Evolutionary conservation across 2,888 invertebrate species (phyloP), one percentile per base, ranked within the genome.

Genomic region (Mythimna pallens): DNA sequence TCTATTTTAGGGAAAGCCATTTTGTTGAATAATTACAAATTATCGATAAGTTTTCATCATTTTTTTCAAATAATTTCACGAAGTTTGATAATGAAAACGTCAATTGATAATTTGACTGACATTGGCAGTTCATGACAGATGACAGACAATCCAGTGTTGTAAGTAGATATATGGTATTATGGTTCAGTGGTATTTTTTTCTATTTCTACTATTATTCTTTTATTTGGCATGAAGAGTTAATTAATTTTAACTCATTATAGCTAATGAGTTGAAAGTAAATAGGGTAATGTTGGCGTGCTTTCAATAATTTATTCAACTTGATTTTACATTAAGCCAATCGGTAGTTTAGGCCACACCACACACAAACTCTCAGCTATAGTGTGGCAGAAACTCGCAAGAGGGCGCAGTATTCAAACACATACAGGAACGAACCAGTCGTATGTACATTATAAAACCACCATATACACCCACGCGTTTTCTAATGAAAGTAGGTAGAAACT

Each of bases 1-100:
- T 97, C 97, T 79, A 98, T 96, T 76, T 96, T 96, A 4, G 97
- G 97, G 66, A 97, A 95, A 69, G 94, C 93, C 97, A 97, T 97
- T 86, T 88, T 84, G 40, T n/a, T 40, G 0, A 40, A 58, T 76
- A 61, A 50, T 47, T 25, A 20, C 9, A 54, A 58, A 20, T 67
- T 76, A 78, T 64, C 34, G 55, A 54, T 47, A 36, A 47, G 59
- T 66, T 75, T 59, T 68, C 64, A 14, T 70, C 82, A 78, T 83
- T 71, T 61, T 61, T 80, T 70, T 71, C 10, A 40, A 75, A 61
- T 74, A 71, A 36, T 75, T 57, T 47, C 43, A 30, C 40, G 54
- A 22, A 68, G 22, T 50, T 54, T 73, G 80, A 55, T 80, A 65
- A 17, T 54, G 34, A 61, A 71, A 66, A 70, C 50, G 76, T 78